Percentiles rank a stretch among this genome's conserved stretches.
These are phyloP conservation scores for Montipora sp. DNA, from an alignment of 64 coral and sea anemone species.

Conservation along the genomic window DNA sequence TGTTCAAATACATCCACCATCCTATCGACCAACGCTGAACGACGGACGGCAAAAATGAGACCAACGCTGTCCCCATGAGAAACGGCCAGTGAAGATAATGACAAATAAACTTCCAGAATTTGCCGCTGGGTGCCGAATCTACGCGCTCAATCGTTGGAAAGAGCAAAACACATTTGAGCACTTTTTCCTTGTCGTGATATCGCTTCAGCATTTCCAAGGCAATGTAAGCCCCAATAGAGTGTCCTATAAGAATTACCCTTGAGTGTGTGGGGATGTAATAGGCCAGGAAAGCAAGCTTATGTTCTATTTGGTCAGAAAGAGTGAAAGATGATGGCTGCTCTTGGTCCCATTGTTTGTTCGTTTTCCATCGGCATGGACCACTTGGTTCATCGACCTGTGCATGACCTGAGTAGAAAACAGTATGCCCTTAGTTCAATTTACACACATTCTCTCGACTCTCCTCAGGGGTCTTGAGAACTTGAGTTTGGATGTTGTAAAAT, in stretches of 20 bases:
- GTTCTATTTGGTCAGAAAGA: slow-evolving; percentile 85
- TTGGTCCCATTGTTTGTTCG: slow-evolving; percentile 5
- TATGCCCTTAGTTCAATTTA: too few relatives aligned
- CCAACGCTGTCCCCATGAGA: slow-evolving; percentile 50
- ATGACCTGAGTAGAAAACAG: slow-evolving; percentile 59
- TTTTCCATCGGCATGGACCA: slow-evolving; percentile 46
- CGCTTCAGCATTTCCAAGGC: slow-evolving; percentile 86
- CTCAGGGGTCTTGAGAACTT: too few relatives aligned
- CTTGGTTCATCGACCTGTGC: slow-evolving; percentile 58
- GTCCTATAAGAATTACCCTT: slow-evolving; percentile 86
- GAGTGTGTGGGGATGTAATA: slow-evolving; percentile 60
- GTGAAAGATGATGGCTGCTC: slow-evolving; percentile 42
- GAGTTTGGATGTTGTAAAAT: too few relatives aligned
- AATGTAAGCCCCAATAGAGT: slow-evolving; percentile 92
- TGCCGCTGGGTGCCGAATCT: slow-evolving; percentile 81
- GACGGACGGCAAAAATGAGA: slow-evolving; percentile 70
- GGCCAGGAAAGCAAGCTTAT: slow-evolving; percentile 94
- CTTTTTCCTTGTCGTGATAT: slow-evolving; percentile 80
- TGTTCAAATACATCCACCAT: slow-evolving; percentile 91
- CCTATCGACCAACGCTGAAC: slow-evolving; percentile 81
- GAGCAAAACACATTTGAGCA: slow-evolving; percentile 85
- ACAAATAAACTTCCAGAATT: slow-evolving; percentile 83
- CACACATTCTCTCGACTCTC: too few relatives aligned
- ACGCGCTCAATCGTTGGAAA: slow-evolving; percentile 96
- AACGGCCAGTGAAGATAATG: slow-evolving; percentile 91